Evolutionary conservation across 1,140 invertebrate genomes (phyloP).

Genomic region (Hyphantria cunea): DNA sequence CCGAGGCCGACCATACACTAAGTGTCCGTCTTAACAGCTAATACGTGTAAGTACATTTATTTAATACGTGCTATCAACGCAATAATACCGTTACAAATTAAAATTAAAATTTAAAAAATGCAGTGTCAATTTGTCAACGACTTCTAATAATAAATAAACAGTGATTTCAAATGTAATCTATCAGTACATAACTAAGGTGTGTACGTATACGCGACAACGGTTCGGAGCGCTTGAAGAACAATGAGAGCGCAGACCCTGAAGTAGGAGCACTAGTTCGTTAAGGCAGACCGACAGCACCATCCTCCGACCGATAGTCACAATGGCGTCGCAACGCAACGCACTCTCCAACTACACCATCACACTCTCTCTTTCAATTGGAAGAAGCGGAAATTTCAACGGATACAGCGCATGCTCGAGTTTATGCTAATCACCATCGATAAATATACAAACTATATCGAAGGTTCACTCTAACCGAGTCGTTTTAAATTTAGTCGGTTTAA

Average conservation of each 20-base stretch:
- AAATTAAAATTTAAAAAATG: neutral
- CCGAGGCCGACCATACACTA: neutral
- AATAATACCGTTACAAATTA: neutral
- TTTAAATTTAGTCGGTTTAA: slow-evolving; percentile 41
- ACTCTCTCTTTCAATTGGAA: slow-evolving; percentile 55
- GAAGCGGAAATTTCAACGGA: slow-evolving; percentile 76
- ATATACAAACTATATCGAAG: slow-evolving; percentile 62
- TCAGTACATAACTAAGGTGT: too few relatives aligned
- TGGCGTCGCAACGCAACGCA: slow-evolving; percentile 45
- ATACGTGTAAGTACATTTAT: neutral
- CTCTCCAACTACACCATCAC: slow-evolving; percentile 30
- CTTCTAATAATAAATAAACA: neutral
- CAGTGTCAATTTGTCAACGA: neutral
- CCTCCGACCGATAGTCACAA: slow-evolving; percentile 75
- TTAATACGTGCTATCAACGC: neutral
- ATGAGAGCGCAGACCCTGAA: slow-evolving; percentile 38
- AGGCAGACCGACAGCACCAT: slow-evolving; percentile 65
- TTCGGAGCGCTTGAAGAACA: neutral
- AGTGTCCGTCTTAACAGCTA: slow-evolving; percentile 1
- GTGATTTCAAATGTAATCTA: neutral
- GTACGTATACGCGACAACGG: too few relatives aligned
- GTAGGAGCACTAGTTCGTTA: slow-evolving; percentile 35
- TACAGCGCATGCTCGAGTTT: slow-evolving; percentile 78
- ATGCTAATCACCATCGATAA: slow-evolving; percentile 63
- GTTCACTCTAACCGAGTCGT: slow-evolving; percentile 44